Evolutionary conservation across 2,888 invertebrate genomes (phyloP).

Genomic region (Caenorhabditis japonica): DNA sequence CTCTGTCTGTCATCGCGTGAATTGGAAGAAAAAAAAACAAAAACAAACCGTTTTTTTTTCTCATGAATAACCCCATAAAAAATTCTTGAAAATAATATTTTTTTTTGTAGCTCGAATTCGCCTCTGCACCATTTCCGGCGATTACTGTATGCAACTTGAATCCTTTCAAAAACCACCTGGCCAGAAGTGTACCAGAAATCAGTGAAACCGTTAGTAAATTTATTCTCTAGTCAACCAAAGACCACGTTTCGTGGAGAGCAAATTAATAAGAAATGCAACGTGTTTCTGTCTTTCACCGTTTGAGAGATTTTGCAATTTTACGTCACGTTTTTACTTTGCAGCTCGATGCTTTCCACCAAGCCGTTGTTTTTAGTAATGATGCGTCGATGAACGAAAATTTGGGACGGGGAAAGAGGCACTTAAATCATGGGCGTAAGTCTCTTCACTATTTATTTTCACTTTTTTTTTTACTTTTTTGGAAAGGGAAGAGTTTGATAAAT

Average conservation of each 20-base stretch:
- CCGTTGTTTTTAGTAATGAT: constrained; percentile 73
- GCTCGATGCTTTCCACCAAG: constrained; percentile 76
- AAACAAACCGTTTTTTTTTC: too few species aligned
- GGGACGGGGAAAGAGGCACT: constrained; percentile 37
- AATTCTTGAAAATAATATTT: background rate
- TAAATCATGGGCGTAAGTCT: constrained; percentile 31
- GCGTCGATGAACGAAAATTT: constrained; percentile 56
- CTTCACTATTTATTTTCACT: constrained; percentile 1
- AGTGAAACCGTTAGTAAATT: constrained; percentile 67
- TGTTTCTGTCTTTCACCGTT: too few species aligned
- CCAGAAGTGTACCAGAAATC: constrained; percentile 73
- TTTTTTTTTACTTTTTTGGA: constrained; percentile 9
- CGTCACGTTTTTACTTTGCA: too few species aligned
- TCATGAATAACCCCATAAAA: too few species aligned
- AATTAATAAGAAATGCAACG: constrained; percentile 44
- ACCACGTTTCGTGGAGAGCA: constrained; percentile 20
- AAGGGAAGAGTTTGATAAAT: constrained; percentile 33
- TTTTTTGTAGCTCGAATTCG: constrained; percentile 73
- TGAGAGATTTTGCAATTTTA: too few species aligned
- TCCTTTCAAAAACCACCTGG: constrained; percentile 74
- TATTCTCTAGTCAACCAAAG: constrained; percentile 9
- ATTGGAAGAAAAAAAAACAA: too few species aligned
- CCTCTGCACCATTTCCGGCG: constrained; percentile 73
- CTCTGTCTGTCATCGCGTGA: background rate
- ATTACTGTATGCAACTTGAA: constrained; percentile 76